Evolutionary conservation across 2,113 vertebrate genomes (phyloP).

Genomic region (Proterorhinus semilunaris): DNA sequence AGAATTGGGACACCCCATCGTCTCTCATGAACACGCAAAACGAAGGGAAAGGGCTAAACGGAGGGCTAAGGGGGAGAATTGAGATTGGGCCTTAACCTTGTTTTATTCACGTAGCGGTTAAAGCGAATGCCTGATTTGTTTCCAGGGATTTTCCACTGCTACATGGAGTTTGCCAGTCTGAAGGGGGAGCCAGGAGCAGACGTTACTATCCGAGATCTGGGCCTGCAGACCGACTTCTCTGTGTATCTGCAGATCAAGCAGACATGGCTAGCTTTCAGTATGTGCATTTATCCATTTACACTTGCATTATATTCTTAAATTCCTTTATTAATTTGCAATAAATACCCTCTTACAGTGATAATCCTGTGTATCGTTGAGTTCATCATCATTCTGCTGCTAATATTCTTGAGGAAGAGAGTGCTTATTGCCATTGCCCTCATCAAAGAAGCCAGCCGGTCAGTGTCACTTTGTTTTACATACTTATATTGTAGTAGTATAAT

Average conservation of each 20-base stretch:
- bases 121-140: neutral
- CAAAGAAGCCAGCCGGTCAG: constrained; percentile 92
- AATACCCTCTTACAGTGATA: constrained; percentile 81
- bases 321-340: neutral
- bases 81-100: too few species aligned
- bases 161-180: constrained; percentile 82
- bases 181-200: constrained; percentile 82
- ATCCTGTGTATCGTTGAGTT: constrained; percentile 87
- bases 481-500: neutral
- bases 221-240: constrained; percentile 88
- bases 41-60: too few species aligned
- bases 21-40: too few species aligned
- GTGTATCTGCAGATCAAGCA: constrained; percentile 92
- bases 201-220: constrained; percentile 85
- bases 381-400: constrained; percentile 87
- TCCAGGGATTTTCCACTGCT: constrained; percentile 92
- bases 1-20: too few species aligned
- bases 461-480: neutral
- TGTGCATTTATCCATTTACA: constrained; percentile 38
- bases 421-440: constrained; percentile 92
- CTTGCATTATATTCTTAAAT: neutral
- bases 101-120: neutral
- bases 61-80: too few species aligned
- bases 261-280: constrained; percentile 95
- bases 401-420: constrained; percentile 94